These are phyloP conservation scores for Nudaria mundana DNA, from an alignment of 2,888 invertebrate species.

Conservation along the genomic window DNA sequence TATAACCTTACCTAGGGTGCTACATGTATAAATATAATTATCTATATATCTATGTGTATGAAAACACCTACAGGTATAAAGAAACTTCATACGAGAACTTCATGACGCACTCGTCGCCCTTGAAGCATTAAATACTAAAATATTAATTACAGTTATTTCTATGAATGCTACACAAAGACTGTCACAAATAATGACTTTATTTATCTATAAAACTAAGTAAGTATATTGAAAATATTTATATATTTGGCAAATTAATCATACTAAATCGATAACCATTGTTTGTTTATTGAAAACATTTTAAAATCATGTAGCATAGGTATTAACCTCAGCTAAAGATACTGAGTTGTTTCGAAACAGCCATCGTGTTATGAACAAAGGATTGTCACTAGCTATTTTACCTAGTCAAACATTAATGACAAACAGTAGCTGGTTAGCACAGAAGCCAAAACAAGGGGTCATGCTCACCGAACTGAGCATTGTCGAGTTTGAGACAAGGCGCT, in stretches of 20 bases:
- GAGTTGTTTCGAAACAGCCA: too few species aligned
- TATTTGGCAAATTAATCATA: constrained; percentile 35
- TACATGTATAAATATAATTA: neutral
- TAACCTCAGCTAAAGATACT: too few species aligned
- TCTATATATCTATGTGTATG: constrained; percentile 18
- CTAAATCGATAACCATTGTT: constrained; percentile 28
- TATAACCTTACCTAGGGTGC: neutral
- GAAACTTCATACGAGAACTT: constrained; percentile 34
- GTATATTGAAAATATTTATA: constrained; percentile 30
- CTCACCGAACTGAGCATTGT: constrained; percentile 74
- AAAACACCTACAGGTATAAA: constrained; percentile 30
- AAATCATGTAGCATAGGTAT: too few species aligned
- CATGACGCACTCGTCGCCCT: constrained; percentile 46
- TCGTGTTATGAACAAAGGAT: constrained; percentile 30
- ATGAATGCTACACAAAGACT: constrained; percentile 33
- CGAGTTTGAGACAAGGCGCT: constrained; percentile 56
- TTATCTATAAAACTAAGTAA: constrained; percentile 22
- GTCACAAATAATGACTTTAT: constrained; percentile 31
- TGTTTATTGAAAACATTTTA: too few species aligned
- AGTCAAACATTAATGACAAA: constrained; percentile 22
- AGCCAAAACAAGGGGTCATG: constrained; percentile 24
- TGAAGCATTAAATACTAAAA: constrained; percentile 41
- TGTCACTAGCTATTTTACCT: constrained; percentile 18
- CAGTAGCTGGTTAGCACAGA: constrained; percentile 29
- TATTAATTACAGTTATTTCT: constrained; percentile 32